These are phyloP conservation scores for Drosophila pruinosa DNA, from an alignment of 1,140 invertebrate genomes.

Conservation along the genomic window DNA sequence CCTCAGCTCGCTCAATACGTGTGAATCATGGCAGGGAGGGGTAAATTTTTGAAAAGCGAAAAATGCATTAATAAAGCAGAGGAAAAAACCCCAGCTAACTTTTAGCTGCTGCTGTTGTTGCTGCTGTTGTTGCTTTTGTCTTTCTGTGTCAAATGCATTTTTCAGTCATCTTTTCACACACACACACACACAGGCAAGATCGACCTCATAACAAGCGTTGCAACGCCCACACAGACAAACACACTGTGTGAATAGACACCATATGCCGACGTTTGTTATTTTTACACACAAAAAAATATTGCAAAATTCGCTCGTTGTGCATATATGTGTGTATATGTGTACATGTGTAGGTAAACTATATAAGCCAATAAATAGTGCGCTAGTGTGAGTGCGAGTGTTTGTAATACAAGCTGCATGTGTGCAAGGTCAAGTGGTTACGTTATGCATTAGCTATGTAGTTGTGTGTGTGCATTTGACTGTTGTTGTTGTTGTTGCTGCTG, in stretches of 20 bases:
- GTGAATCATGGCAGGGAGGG: constrained; percentile 1
- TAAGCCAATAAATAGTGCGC: constrained; percentile 39
- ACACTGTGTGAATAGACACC: constrained; percentile 8
- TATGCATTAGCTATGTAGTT: constrained; percentile 11
- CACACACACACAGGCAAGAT: constrained; percentile 33
- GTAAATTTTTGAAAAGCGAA: background rate
- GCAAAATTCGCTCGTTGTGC: constrained; percentile 34
- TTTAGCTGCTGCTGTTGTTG: background rate
- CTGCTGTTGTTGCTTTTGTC: constrained; percentile 1
- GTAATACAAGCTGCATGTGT: constrained; percentile 48
- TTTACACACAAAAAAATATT: constrained; percentile 63
- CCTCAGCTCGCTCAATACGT: no score
- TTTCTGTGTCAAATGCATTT: constrained; percentile 79
- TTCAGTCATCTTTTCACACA: constrained; percentile 65
- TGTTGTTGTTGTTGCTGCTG: background rate
- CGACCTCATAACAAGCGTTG: constrained; percentile 69
- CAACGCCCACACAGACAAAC: constrained; percentile 42
- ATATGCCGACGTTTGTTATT: constrained; percentile 59
- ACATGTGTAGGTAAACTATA: constrained; percentile 23
- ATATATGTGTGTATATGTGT: background rate
- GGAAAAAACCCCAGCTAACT: background rate
- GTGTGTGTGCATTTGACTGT: constrained; percentile 4
- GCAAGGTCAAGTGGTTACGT: constrained; percentile 75
- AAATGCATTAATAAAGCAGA: background rate
- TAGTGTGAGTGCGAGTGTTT: constrained; percentile 16